Evolutionary conservation across 2,888 invertebrate species (phyloP).

Genomic region (Norana najaformis): DNA sequence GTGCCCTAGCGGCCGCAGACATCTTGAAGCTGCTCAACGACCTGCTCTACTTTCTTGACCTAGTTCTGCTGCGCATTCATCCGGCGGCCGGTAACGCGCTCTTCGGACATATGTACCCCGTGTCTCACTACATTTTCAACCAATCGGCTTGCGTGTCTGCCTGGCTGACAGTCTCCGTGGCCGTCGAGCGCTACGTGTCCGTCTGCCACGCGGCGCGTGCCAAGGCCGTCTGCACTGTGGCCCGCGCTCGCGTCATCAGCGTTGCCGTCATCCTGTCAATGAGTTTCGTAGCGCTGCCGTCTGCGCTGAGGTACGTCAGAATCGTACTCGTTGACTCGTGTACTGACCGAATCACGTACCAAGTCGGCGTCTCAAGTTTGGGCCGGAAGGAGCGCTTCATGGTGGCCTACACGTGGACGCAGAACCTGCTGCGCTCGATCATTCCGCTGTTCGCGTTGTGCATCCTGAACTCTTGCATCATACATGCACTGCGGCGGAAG

Average conservation of each 20-base stretch:
- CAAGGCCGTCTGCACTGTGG: constrained; percentile 30
- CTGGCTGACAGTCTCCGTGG: constrained; percentile 55
- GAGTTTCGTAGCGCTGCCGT: constrained; percentile 55
- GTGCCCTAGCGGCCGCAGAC: constrained; percentile 45
- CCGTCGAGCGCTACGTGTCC: constrained; percentile 55
- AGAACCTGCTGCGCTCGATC: constrained; percentile 55
- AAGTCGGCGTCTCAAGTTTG: constrained; percentile 49
- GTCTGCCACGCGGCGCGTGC: constrained; percentile 54
- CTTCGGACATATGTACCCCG: constrained; percentile 52
- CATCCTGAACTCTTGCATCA: constrained; percentile 55
- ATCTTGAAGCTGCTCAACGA: constrained; percentile 47
- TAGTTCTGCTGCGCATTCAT: constrained; percentile 40
- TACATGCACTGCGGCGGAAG: constrained; percentile 47
- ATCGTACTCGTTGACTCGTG: constrained; percentile 44
- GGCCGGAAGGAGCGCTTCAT: constrained; percentile 53
- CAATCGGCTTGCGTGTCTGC: constrained; percentile 47
- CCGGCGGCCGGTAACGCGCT: constrained; percentile 40
- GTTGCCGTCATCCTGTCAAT: constrained; percentile 53
- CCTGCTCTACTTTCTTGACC: constrained; percentile 45
- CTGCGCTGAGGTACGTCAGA: constrained; percentile 53
- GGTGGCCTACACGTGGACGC: constrained; percentile 55
- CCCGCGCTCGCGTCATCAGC: constrained; percentile 52
- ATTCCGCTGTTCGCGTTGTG: constrained; percentile 58
- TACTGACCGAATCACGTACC: constrained; percentile 48
- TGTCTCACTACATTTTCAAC: constrained; percentile 48